Percentiles rank a stretch among this genome's conserved stretches.
phyloP scores from a whole-genome alignment of 1,140 invertebrate genomes.

The Asobara japonica region DNA sequence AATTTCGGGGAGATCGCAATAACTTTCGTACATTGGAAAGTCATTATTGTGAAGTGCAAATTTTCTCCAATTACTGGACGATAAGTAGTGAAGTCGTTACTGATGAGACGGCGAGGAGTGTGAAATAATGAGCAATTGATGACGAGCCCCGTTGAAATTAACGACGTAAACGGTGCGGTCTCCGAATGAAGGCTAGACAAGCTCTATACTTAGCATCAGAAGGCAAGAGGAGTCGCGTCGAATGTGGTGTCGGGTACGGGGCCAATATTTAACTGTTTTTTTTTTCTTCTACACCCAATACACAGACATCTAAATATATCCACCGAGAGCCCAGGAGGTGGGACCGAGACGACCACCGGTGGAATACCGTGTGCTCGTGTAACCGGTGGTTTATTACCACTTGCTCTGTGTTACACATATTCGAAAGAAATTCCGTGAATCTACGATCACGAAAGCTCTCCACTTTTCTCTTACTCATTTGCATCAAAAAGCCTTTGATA shows the following conservation, averaged over 20 bases:
- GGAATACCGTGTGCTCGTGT: conserved; percentile 8
- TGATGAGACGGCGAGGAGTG: no score
- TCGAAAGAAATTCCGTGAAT: no score
- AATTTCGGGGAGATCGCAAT: no score
- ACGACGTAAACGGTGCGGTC: neutral
- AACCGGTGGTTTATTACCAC: conserved; percentile 30
- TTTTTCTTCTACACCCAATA: neutral
- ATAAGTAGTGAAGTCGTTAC: no score
- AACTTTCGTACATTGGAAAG: no score
- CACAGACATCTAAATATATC: conserved; percentile 13
- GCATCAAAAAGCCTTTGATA: no score
- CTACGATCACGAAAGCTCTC: no score
- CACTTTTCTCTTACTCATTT: no score
- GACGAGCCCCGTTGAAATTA: neutral
- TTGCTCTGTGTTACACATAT: no score
- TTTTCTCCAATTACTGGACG: no score
- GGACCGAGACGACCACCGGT: conserved; percentile 2
- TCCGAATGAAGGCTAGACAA: neutral
- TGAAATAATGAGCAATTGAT: neutral
- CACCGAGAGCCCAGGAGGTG: neutral
- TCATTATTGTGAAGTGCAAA: no score
- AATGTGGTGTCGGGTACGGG: neutral
- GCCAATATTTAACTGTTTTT: conserved; percentile 1
- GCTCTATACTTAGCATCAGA: neutral
- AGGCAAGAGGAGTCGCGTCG: neutral